Conservation (phyloP, 2,888 invertebrate genomes). For the Chrysolina americana region DNA sequence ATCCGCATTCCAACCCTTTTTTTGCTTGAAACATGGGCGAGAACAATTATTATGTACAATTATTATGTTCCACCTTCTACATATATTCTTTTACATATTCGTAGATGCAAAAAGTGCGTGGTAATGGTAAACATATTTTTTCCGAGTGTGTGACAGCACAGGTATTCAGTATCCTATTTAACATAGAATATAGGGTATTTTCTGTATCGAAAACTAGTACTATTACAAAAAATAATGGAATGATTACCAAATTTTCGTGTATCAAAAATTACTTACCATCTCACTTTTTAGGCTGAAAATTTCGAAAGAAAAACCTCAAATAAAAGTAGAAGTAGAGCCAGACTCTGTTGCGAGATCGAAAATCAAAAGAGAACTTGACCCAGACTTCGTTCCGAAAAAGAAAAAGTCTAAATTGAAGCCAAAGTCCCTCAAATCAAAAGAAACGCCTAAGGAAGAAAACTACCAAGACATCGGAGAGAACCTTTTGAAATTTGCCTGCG, state of each 20-base stretch:
- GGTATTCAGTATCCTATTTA: too few species aligned
- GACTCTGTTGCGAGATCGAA: constrained; percentile 22
- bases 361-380: constrained; percentile 27
- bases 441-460: constrained; percentile 24
- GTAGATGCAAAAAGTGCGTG: too few species aligned
- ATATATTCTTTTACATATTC: too few species aligned
- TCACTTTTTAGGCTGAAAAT: constrained; percentile 41
- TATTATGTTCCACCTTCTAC: too few species aligned
- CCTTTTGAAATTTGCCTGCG: constrained; percentile 66
- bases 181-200: too few species aligned
- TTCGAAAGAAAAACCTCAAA: not conserved
- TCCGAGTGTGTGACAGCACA: too few species aligned
- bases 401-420: constrained; percentile 14
- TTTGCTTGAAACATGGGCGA: too few species aligned
- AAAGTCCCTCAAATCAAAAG: not conserved
- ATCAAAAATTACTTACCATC: constrained; percentile 24
- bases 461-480: constrained; percentile 58
- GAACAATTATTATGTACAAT: too few species aligned
- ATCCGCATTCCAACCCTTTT: too few species aligned
- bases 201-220: too few species aligned
- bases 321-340: constrained; percentile 27
- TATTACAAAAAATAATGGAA: not conserved
- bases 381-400: constrained; percentile 27
- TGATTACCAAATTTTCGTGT: not conserved
- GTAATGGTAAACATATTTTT: too few species aligned